These are phyloP conservation scores for Zeus faber DNA, from an alignment of 2,113 vertebrate genomes.

Conservation along the genomic window DNA sequence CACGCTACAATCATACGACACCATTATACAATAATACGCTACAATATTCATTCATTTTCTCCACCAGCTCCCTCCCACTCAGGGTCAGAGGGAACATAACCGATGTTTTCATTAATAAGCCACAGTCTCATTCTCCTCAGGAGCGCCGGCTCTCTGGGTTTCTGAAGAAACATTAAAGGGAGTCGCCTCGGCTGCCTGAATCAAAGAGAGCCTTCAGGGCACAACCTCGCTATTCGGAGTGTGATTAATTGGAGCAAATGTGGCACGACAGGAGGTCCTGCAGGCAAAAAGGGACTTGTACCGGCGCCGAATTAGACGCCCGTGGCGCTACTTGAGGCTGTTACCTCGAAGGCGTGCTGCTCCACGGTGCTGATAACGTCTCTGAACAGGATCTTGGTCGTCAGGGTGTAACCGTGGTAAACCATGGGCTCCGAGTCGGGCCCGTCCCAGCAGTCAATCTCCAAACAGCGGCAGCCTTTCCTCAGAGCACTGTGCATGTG, in stretches of 20 bases:
- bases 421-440: constrained; percentile 78
- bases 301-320: constrained; percentile 4
- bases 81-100: no score
- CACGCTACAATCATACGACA: no score
- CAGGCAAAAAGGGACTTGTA: background rate
- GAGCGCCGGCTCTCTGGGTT: background rate
- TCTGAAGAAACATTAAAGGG: constrained; percentile 19
- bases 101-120: no score
- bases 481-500: constrained; percentile 75
- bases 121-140: no score
- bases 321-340: constrained; percentile 21
- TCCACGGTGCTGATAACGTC: constrained; percentile 79
- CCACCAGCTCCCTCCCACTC: no score
- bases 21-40: no score
- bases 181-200: constrained; percentile 17
- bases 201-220: constrained; percentile 6
- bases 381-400: constrained; percentile 82
- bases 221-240: constrained; percentile 18
- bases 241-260: constrained; percentile 35
- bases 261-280: constrained; percentile 18
- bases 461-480: constrained; percentile 87
- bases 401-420: constrained; percentile 85
- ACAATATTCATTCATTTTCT: no score
- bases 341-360: constrained; percentile 84
- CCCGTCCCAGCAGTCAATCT: constrained; percentile 91